phyloP scores from a whole-genome alignment of 2,113 vertebrate species.

The Ia io region DNA sequence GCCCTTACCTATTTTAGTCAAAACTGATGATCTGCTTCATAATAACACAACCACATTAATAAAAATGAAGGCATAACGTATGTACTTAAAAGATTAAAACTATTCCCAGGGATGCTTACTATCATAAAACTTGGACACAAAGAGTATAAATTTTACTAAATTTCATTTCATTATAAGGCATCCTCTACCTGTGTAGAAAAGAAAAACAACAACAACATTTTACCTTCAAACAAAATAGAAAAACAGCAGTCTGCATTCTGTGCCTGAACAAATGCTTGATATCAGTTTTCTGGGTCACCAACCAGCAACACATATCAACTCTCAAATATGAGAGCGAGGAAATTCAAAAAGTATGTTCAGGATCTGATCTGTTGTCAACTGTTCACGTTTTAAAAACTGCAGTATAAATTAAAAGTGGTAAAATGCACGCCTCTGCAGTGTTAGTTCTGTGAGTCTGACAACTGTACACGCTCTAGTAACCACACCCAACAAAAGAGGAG shows the following conservation, averaged over 20 bases:
- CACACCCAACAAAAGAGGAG: background rate
- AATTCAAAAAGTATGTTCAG: background rate
- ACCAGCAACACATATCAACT: background rate
- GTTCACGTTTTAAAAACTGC: background rate
- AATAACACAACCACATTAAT: constrained; percentile 22
- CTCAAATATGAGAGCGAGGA: background rate
- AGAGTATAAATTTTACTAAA: constrained; percentile 4
- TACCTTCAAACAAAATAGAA: constrained; percentile 16
- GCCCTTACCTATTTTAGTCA: background rate
- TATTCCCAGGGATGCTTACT: constrained; percentile 12
- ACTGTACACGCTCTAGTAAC: background rate
- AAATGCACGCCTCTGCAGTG: background rate
- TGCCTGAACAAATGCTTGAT: background rate
- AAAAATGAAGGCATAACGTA: background rate
- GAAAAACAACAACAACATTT: background rate
- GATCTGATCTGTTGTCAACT: background rate
- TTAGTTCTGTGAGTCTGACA: background rate
- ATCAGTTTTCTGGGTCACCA: background rate
- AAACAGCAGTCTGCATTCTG: background rate
- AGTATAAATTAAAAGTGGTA: background rate
- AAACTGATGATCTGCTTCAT: constrained; percentile 23
- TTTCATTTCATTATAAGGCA: constrained; percentile 1
- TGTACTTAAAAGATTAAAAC: background rate
- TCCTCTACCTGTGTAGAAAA: background rate
- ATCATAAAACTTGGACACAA: background rate